Percentiles rank a stretch among this genome's conserved stretches.
Conservation (phyloP, 2,888 invertebrate species). For the Schizaphis graminum region DNA sequence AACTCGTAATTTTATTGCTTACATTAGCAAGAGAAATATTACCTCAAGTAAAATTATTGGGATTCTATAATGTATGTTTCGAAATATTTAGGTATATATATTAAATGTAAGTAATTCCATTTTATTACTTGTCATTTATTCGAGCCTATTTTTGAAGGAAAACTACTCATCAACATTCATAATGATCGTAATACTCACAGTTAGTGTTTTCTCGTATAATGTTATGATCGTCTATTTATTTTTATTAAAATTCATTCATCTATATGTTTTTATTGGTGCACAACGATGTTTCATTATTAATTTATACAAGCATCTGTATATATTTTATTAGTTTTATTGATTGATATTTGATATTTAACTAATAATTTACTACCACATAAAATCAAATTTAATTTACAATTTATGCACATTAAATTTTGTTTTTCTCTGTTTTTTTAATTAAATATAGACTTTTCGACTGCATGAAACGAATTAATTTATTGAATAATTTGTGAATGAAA, state of each 20-base stretch:
- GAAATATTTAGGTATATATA: neutral
- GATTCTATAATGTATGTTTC: neutral
- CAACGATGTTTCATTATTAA: neutral
- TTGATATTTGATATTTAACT: too few relatives aligned
- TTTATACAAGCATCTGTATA: neutral
- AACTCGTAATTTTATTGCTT: neutral
- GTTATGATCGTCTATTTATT: neutral
- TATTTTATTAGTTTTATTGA: neutral
- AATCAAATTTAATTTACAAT: neutral
- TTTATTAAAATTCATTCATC: neutral
- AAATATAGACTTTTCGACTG: neutral
- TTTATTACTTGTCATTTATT: neutral
- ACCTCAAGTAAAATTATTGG: neutral
- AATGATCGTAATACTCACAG: neutral
- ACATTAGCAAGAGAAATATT: neutral
- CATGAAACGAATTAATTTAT: neutral
- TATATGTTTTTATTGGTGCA: neutral
- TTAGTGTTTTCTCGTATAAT: neutral
- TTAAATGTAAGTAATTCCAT: constrained; percentile 23
- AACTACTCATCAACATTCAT: neutral
- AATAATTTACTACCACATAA: neutral
- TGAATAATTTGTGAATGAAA: neutral
- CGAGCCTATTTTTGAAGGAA: constrained; percentile 8
- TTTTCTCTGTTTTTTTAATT: neutral
- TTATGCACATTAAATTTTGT: neutral